phyloP scores from a whole-genome alignment of 2,797 vertebrate genomes.

The Megaceryle alcyon region DNA sequence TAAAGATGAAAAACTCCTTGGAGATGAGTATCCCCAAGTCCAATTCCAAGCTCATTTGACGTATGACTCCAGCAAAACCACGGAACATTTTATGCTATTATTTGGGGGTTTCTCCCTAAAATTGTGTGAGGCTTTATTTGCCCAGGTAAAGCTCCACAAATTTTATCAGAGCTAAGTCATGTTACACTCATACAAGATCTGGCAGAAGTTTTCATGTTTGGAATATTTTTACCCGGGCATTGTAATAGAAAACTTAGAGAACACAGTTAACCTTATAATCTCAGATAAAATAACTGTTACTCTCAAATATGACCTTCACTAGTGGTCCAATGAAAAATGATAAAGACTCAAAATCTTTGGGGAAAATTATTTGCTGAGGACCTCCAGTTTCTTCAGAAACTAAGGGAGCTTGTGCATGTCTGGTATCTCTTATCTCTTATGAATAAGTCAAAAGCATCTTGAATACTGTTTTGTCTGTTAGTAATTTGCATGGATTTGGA shows the following conservation, averaged over 20 bases:
- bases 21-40: background rate
- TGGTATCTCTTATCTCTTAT: background rate
- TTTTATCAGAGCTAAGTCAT: background rate
- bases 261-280: background rate
- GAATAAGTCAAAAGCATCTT: constrained; percentile 12
- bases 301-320: background rate
- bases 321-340: background rate
- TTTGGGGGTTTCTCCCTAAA: background rate
- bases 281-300: background rate
- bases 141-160: background rate
- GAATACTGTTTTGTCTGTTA: constrained; percentile 1
- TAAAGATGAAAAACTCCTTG: background rate
- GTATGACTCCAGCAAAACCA: background rate
- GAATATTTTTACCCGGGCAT: background rate
- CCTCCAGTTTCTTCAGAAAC: background rate
- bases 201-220: background rate
- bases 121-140: background rate
- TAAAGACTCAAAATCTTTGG: background rate
- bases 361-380: background rate
- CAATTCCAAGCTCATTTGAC: background rate
- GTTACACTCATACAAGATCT: background rate
- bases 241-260: background rate
- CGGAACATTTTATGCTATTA: background rate
- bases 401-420: background rate
- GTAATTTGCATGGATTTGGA: constrained; percentile 26